These are phyloP conservation scores for Cliona cf. orientalis DNA, from an alignment of 37 sponge, comb jelly and placozoan genomes.

Conservation along the genomic window DNA sequence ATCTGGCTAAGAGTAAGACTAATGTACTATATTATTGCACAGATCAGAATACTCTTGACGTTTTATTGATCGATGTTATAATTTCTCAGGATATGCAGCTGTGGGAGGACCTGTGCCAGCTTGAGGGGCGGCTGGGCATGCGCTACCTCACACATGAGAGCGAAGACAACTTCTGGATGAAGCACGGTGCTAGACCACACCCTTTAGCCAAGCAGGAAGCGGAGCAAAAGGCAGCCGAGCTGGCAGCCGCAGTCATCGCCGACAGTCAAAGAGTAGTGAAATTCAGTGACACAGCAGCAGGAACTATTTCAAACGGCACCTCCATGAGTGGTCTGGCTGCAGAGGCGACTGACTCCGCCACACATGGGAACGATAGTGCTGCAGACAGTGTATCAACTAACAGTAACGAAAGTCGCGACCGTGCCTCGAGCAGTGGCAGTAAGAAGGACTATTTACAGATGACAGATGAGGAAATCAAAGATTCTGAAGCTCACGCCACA, in stretches of 20 bases:
- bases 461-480: constrained; percentile 38
- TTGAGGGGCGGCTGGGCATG: constrained; percentile 67
- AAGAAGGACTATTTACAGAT: constrained; percentile 4
- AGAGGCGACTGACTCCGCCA: not conserved
- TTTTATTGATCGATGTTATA: too few relatives aligned
- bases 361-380: not conserved
- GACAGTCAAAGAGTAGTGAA: not conserved
- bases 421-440: not conserved
- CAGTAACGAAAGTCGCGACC: not conserved
- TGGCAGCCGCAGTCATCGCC: not conserved
- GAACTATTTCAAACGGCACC: not conserved
- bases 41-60: not conserved
- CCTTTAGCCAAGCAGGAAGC: constrained; percentile 41
- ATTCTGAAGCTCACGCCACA: constrained; percentile 45
- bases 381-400: not conserved
- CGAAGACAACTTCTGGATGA: constrained; percentile 83
- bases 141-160: constrained; percentile 87
- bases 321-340: not conserved
- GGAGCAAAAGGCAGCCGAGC: not conserved
- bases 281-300: not conserved
- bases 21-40: not conserved
- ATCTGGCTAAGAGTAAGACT: constrained; percentile 86
- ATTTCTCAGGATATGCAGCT: constrained; percentile 53
- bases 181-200: constrained; percentile 53
- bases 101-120: constrained; percentile 80